Evolutionary conservation across 2,113 vertebrate species (phyloP), one percentile per base, ranked within the genome.

Genomic region (Grus americana): DNA sequence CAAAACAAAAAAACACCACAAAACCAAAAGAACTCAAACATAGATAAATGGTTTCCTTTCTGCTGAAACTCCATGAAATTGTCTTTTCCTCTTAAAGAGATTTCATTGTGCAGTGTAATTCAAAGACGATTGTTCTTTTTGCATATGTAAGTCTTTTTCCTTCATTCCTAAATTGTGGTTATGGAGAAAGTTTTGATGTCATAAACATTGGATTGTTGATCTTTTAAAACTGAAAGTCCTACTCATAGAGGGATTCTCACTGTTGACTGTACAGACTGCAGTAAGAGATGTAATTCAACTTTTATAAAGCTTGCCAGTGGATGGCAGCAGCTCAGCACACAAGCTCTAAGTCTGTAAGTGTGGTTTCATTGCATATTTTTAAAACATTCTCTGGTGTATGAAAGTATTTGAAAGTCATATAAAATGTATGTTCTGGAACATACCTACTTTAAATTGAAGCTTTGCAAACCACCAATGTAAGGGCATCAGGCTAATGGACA

Each of bases 301-400:
- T 81, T 4, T n/a, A 24, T 44, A 40, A 83, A 80, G n/a, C 40
- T 90, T 72, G 68, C 79, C 94, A 87, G 73, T 47, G 76, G 92
- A 58, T 91, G 92, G 84, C 95, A 94, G 80, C 63, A 80, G 63
- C 76, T 91, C 55, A 65, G 85, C 72, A 65, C 72, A 30, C n/a
- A 67, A 80, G 46, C 47, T 85, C 17, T 14, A 21, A 42, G 32
- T 54, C 44, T 76, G 6, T 54, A 34, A 40, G 10, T 65, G 44
- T 22, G 23, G 27, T 74, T 91, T 91, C 32, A 30, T 29, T 81
- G 44, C 42, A 7, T 82, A 57, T 52, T 92, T 93, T 72, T 27
- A 54, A 78, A 83, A 34, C 5, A 10, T 30, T 27, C 42, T 79
- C 47, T 92, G 34, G 16, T 67, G 30, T 62, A n/a, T 70, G n/a